Base-by-base conservation (phyloP, 2,797 vertebrate species). In the Molossus alvarezi region DNA sequence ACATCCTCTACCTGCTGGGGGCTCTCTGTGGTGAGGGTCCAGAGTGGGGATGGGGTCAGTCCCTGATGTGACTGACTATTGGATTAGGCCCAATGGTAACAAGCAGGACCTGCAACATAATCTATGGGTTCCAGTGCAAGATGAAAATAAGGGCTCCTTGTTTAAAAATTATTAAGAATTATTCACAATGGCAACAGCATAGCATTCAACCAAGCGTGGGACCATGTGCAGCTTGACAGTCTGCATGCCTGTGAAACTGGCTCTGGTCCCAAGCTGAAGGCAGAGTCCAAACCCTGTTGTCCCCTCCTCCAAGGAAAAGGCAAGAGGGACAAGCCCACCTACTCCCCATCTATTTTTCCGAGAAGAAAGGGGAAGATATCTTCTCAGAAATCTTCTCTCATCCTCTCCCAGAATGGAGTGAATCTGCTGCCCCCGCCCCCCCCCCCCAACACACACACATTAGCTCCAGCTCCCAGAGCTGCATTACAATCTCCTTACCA, bases 131-230 rank as follows among this genome's bases (percentile, higher is more conserved):
- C 67, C 64, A 27, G 21, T 55, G 53, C 53, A 88, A 89, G 79
- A 75, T 23, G 51, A 82, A 75, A 95, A 65, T 93, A 62, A 85
- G 37, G 69, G 20, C 58, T 81, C 27, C 29, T 64, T 75, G 33
- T 75, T 48, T n/a, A 62, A 89, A 91, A 80, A 45, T 17, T 5
- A 75, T 67, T 67, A 62, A 90, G 55, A 95, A 92, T 45, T 82
- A 48, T 58, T 45, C 75, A 21, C 17, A 6, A 45, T 45, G 41
- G 41, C 41, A 53, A 57, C 18, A 67, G n/a, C 55, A 41, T n/a
- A 65, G 29, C 73, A 62, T 69, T 75, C 51, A 90, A 69, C 51
- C 45, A 45, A 55, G 51, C n/a, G 6, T 9, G 37, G 67, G 20
- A 14, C 65, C 67, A 12, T 45, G 51, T 62, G 60, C 33, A 20